These are phyloP conservation scores for Cheirogaleus major DNA, from an alignment of 2,797 vertebrate species.

Conservation along the genomic window DNA sequence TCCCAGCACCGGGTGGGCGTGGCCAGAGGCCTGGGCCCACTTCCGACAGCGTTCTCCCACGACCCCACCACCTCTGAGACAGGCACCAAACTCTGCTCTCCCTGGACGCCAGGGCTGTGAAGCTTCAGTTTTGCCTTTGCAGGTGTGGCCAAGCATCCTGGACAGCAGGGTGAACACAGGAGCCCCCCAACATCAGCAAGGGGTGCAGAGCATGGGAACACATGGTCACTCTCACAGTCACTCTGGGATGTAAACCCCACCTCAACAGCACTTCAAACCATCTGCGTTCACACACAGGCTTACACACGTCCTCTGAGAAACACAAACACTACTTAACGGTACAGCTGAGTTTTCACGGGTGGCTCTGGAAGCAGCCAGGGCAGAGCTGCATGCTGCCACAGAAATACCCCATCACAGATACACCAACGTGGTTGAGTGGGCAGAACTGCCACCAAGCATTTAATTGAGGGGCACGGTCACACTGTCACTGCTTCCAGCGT, in stretches of 20 bases:
- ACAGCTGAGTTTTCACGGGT: not conserved
- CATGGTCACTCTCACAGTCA: not conserved
- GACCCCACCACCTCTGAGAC: not conserved
- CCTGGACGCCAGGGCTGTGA: too few species aligned
- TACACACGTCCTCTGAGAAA: not conserved
- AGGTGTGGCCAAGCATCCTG: not conserved
- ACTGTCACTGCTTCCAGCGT: not conserved
- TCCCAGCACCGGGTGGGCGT: too few species aligned
- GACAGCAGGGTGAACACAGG: not conserved
- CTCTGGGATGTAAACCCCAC: not conserved
- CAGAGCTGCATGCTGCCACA: not conserved
- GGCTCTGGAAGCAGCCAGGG: not conserved
- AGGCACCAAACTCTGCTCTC: not conserved
- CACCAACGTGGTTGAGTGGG: not conserved
- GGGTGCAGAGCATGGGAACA: not conserved
- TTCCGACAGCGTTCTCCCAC: not conserved
- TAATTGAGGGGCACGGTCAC: too few species aligned
- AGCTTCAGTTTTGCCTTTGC: not conserved
- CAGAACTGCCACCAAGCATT: not conserved
- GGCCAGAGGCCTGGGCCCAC: not conserved
- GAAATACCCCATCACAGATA: not conserved
- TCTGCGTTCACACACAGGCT: fast-evolving
- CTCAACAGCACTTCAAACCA: not conserved
- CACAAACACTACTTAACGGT: not conserved
- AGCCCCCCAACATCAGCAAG: not conserved